A percentile compares a stretch with the other conserved stretches of the same genome.
phyloP scores from a whole-genome alignment of 2,888 invertebrate genomes.

The Dascillus cervinus region DNA sequence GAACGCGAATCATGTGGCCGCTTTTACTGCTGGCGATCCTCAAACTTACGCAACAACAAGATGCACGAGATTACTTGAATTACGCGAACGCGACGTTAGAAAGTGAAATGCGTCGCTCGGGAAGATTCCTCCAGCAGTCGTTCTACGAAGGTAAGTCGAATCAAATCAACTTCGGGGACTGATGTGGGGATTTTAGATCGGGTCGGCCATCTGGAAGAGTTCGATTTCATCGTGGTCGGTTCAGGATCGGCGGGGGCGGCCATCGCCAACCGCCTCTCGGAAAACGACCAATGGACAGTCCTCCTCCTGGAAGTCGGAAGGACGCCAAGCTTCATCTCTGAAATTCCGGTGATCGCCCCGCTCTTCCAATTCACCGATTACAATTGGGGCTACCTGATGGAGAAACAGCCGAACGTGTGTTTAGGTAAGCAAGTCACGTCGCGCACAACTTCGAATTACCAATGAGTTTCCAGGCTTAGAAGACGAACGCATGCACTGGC shows the following conservation, averaged over 20 bases:
- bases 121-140: no score
- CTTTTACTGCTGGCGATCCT: no score
- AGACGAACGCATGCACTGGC: conserved; percentile 40
- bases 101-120: no score
- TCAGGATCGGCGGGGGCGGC: conserved; percentile 44
- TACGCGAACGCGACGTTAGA: no score
- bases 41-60: no score
- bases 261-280: conserved; percentile 42
- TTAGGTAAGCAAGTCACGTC: conserved; percentile 27
- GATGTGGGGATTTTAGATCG: no score
- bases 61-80: no score
- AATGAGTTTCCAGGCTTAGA: conserved; percentile 30
- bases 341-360: conserved; percentile 42
- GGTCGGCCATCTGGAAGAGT: conserved; percentile 26
- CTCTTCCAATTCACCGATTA: conserved; percentile 44
- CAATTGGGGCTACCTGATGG: conserved; percentile 49
- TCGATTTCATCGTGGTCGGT: conserved; percentile 41
- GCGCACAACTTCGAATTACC: neutral
- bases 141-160: no score
- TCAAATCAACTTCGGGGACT: no score
- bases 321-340: conserved; percentile 41
- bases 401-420: conserved; percentile 44
- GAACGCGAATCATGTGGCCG: no score
- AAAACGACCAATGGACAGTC: conserved; percentile 44
- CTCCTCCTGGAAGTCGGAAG: conserved; percentile 54